Base-by-base conservation (phyloP, 1,140 invertebrate species). In the Galleria mellonella region DNA sequence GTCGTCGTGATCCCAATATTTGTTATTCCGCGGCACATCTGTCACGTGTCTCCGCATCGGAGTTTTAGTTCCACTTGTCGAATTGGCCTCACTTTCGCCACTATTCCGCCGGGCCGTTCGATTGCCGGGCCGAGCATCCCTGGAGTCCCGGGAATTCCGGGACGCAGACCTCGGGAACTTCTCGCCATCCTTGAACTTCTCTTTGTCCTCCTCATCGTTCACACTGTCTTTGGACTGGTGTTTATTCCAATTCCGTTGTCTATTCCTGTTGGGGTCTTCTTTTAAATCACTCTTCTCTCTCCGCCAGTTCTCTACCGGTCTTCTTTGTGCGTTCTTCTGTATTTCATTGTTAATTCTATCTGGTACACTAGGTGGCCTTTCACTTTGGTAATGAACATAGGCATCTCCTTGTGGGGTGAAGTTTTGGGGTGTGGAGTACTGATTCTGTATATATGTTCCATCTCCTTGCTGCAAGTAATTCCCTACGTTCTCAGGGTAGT, bases 1-100 rank as follows among this genome's bases (percentile, higher is more conserved):
- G 35, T 87, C 83, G 33, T 87, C 85, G 32, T 87, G 85, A 46
- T 84, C 83, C 85, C 85, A 87, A 27, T 87, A 87, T 38, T 84
- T 86, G 6, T 82, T 66, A 39, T 72, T 85, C 35, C 83, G 62
- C 0, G 83, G 83, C 1, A 84, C 81, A 10, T 87, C 85, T 0
- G 74, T 72, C 1, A 82, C 76, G 36, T 86, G 78, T 37, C 79
- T 59, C 17, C 73, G 56, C 81, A 81, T 58, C 84, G 63, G 62
- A 1, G 66, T 61, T 36, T 72, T 75, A 12, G 4, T 47, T 39
- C 0, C 44, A 30, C n/a, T 10, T 6, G 9, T 41, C 42, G 28
- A 6, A 31, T 44, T 39, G 12, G 68, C 55, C 10, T 36, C 38
- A 9, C 30, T 52, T n/a, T 61, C 64, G 0, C 54, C 62, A 15